These are phyloP conservation scores for Monochamus alternatus DNA, from an alignment of 2,888 invertebrate genomes.

Conservation along the genomic window DNA sequence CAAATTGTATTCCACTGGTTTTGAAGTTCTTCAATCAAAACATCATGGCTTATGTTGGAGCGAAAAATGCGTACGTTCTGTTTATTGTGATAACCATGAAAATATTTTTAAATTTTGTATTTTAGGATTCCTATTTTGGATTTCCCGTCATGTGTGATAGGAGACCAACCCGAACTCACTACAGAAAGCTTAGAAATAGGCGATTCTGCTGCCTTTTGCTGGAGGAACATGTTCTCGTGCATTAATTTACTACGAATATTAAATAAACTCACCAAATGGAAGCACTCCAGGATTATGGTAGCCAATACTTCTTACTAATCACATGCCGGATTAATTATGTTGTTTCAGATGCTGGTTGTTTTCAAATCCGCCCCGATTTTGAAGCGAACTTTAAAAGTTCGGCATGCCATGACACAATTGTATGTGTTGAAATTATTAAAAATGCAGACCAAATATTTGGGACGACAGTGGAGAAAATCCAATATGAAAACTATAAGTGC, in stretches of 20 bases:
- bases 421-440: slow-evolving; percentile 97
- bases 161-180: slow-evolving; percentile 94
- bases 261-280: slow-evolving; percentile 99
- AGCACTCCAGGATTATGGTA: slow-evolving; percentile 96
- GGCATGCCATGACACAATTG: slow-evolving; percentile 97
- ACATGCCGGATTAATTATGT: background rate
- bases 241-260: slow-evolving; percentile 96
- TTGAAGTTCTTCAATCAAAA: slow-evolving; percentile 99
- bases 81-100: background rate
- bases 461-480: slow-evolving; percentile 98
- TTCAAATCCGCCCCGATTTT: slow-evolving; percentile 99
- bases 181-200: slow-evolving; percentile 92
- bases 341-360: slow-evolving; percentile 90
- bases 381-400: slow-evolving; percentile 96
- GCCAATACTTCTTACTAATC: slow-evolving; percentile 30
- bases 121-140: slow-evolving; percentile 90
- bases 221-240: slow-evolving; percentile 98
- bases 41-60: slow-evolving; percentile 93
- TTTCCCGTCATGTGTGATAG: slow-evolving; percentile 96
- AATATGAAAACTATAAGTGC: slow-evolving; percentile 99
- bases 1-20: slow-evolving; percentile 98
- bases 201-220: slow-evolving; percentile 89
- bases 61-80: slow-evolving; percentile 85
- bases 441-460: slow-evolving; percentile 99
- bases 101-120: slow-evolving; percentile 42